Base-by-base conservation (phyloP, 2,888 invertebrate species). In the Lepeophtheirus nordmannii region DNA sequence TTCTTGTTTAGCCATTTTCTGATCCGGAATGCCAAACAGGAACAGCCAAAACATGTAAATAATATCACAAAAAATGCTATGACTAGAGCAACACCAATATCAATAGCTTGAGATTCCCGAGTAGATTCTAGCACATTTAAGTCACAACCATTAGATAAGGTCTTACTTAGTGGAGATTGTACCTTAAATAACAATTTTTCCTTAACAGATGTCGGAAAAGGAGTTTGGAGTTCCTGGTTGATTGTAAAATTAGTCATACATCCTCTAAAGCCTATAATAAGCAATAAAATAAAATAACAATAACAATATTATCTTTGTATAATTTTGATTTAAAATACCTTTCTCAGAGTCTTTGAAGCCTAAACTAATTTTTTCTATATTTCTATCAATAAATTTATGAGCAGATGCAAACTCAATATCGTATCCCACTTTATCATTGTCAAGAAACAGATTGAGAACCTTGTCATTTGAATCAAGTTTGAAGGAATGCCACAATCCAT, bases 51-150 rank as follows among this genome's bases (percentile, higher is more conserved):
- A 14, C 90, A 90, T 12, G 92, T 85, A 63, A 92, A 81, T 14
- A 93, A 78, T 68, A 92, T 86, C 9, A 89, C 86, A 73, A 96
- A 93, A 79, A 96, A 93, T 30, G 90, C 89, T 69, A 93, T 89
- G 22, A 94, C 91, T 40, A 94, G 79, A 1, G 92, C 92, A 68
- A 94, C 86, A 65, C 93, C 94, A 69, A 93, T 89, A 72, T 88
- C 89, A 10, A 94, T 78, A 0, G 91, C 91, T 12, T 22, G 41
- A 20, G 41, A 53, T 30, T 20, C 23, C 30, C 53, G 46, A 22
- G 63, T 53, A 7, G 22, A 22, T 53, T 38, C 46, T 10, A 63
- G 56, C 22, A 63, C 53, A 10, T 63, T 22, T n/a, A 63, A n/a
- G 37, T 63, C 63, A 23, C 63, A 63, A 30, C 63, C 63, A 23